A percentile compares a stretch with the other conserved stretches of the same genome.
Conservation (phyloP, 2,888 invertebrate genomes). For the Spisula solida region DNA sequence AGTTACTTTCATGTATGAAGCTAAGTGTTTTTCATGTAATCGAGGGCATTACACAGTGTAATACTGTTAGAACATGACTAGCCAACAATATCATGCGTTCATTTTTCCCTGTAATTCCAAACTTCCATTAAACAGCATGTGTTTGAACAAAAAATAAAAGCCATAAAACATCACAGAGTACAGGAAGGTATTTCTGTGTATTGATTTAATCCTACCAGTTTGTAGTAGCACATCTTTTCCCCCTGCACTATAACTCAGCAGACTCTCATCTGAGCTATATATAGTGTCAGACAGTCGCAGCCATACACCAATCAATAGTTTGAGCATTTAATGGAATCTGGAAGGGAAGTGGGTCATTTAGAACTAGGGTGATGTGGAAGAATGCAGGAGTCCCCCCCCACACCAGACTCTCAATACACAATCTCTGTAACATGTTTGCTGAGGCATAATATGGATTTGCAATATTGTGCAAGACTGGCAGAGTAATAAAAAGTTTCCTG, state of each 20-base stretch:
- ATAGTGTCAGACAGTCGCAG: constrained; percentile 35
- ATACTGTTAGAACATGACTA: background rate
- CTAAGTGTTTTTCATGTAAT: background rate
- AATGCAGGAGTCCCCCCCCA: background rate
- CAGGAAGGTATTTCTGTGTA: constrained; percentile 1
- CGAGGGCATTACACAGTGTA: too few relatives aligned
- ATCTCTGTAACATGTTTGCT: background rate
- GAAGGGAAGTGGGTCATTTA: constrained; percentile 32
- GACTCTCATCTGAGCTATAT: constrained; percentile 23
- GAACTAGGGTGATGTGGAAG: constrained; percentile 7
- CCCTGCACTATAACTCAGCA: background rate
- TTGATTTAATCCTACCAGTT: constrained; percentile 9
- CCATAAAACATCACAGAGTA: background rate
- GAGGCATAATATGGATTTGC: background rate
- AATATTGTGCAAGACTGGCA: background rate
- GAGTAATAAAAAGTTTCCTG: background rate
- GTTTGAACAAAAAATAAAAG: background rate
- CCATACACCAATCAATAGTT: constrained; percentile 32
- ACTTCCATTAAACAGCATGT: constrained; percentile 6
- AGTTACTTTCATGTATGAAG: background rate
- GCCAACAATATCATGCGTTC: background rate
- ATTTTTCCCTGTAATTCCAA: background rate
- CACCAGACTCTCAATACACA: constrained; percentile 24
- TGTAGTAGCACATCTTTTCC: constrained; percentile 10
- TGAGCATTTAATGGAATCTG: constrained; percentile 32